These are phyloP conservation scores for Matsumyia berberina DNA, from an alignment of 2,888 invertebrate species.

Conservation along the genomic window DNA sequence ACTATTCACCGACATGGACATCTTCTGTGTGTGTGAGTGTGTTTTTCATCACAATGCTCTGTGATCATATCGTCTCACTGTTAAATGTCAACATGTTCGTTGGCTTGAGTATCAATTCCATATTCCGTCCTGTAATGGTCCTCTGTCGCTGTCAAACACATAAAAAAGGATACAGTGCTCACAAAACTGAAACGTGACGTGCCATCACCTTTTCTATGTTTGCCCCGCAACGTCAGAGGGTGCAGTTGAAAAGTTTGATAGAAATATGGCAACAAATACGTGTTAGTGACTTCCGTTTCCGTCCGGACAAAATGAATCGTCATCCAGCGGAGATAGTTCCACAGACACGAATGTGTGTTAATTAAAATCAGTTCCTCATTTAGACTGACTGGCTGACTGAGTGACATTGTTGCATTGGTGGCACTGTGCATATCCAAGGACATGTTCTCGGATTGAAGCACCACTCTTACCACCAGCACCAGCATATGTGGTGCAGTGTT, in stretches of 20 bases:
- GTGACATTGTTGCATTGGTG: conserved; percentile 62
- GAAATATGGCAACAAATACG: conserved; percentile 27
- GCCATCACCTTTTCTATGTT: conserved; percentile 27
- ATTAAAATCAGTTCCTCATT: conserved; percentile 65
- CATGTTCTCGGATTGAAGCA: conserved; percentile 44
- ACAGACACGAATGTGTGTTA: conserved; percentile 43
- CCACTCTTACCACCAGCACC: conserved; percentile 11
- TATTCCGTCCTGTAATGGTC: conserved; percentile 35
- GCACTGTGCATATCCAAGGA: conserved; percentile 62
- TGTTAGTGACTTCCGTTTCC: background rate
- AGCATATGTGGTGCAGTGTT: conserved; percentile 4
- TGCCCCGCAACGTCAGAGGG: background rate
- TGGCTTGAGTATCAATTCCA: conserved; percentile 48
- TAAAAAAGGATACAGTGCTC: background rate
- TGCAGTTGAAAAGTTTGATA: conserved; percentile 38
- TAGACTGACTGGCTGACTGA: conserved; percentile 27
- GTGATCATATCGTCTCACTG: conserved; percentile 15
- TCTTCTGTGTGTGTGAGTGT: no score
- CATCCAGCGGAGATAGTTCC: conserved; percentile 7
- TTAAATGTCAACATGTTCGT: conserved; percentile 26
- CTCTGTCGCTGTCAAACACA: conserved; percentile 18
- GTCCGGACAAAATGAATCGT: conserved; percentile 33
- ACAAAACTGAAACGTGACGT: conserved; percentile 26
- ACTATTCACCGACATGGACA: background rate
- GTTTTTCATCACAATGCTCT: conserved; percentile 1